Evolutionary conservation across 2,888 invertebrate genomes (phyloP).

Genomic region (Frankliniella fusca): DNA sequence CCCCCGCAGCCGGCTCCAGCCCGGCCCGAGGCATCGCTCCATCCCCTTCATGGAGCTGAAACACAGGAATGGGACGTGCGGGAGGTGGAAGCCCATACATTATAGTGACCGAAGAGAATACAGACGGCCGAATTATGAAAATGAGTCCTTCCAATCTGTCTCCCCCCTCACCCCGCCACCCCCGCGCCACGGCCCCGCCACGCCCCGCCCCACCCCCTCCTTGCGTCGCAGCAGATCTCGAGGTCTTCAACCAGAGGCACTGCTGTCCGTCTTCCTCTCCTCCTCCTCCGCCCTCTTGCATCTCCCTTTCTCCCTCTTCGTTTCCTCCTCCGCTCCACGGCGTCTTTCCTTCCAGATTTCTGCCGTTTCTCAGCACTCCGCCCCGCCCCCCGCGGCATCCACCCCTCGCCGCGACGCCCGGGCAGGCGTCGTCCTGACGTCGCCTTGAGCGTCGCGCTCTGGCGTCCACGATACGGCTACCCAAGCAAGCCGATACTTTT

Average conservation of each 20-base stretch:
- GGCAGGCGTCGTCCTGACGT: too few species aligned
- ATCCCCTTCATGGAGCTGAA: constrained; percentile 23
- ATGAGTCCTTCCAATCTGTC: constrained; percentile 45
- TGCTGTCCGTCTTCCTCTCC: constrained; percentile 12
- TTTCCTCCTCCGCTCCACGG: not conserved
- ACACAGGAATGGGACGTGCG: constrained; percentile 25
- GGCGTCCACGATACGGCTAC: too few species aligned
- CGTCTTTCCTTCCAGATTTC: constrained; percentile 4
- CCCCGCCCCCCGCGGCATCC: not conserved
- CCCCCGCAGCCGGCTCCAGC: constrained; percentile 4
- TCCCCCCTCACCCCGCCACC: constrained; percentile 4
- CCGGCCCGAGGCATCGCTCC: not conserved
- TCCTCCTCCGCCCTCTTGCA: not conserved
- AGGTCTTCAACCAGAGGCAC: constrained; percentile 13
- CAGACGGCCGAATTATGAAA: constrained; percentile 60
- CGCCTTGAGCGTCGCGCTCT: too few species aligned
- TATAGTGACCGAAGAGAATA: constrained; percentile 51
- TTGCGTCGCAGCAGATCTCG: constrained; percentile 11
- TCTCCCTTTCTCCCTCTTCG: not conserved
- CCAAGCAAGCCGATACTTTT: too few species aligned
- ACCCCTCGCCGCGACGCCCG: not conserved
- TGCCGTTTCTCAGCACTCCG: not conserved
- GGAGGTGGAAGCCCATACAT: constrained; percentile 24
- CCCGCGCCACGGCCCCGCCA: not conserved
- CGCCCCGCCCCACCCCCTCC: not conserved